Conservation (phyloP, 2,113 vertebrate species). For the Thalassoma bifasciatum region DNA sequence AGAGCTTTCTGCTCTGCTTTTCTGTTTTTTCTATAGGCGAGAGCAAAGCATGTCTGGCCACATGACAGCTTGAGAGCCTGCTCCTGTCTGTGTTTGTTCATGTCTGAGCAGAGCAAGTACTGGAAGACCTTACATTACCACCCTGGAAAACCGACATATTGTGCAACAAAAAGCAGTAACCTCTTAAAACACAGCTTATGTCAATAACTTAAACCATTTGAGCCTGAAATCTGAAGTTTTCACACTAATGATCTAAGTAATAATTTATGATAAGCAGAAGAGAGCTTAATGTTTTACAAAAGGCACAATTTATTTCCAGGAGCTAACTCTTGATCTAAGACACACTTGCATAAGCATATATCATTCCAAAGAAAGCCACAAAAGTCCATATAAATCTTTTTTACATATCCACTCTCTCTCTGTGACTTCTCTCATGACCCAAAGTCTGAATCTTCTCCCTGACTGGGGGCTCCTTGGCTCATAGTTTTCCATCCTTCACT, state of each 20-base stretch:
- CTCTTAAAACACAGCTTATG: not conserved
- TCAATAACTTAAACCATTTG: not conserved
- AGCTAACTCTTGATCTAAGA: conserved; percentile 14
- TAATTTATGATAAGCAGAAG: not conserved
- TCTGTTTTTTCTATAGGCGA: conserved; percentile 47
- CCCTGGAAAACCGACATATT: not conserved
- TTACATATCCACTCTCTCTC: conserved; percentile 37
- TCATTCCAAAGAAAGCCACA: conserved; percentile 14
- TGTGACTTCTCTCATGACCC: conserved; percentile 73
- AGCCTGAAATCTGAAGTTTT: not conserved
- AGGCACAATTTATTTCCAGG: conserved; percentile 1
- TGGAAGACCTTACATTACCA: conserved; percentile 20
- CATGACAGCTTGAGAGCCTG: conserved; percentile 4
- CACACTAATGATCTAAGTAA: not conserved
- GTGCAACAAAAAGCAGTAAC: conserved; percentile 13
- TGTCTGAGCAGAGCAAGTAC: conserved; percentile 31
- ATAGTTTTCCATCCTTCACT: conserved; percentile 38
- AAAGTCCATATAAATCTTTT: conserved; percentile 34
- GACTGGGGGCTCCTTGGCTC: conserved; percentile 35
- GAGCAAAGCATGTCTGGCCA: conserved; percentile 36
- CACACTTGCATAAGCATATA: conserved; percentile 17
- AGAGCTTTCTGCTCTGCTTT: conserved; percentile 32
- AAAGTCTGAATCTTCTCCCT: conserved; percentile 3
- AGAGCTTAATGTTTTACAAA: not conserved
- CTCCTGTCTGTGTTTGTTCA: conserved; percentile 47